phyloP scores from a whole-genome alignment of 2,888 invertebrate species.

The Nephrotoma flavescens region DNA sequence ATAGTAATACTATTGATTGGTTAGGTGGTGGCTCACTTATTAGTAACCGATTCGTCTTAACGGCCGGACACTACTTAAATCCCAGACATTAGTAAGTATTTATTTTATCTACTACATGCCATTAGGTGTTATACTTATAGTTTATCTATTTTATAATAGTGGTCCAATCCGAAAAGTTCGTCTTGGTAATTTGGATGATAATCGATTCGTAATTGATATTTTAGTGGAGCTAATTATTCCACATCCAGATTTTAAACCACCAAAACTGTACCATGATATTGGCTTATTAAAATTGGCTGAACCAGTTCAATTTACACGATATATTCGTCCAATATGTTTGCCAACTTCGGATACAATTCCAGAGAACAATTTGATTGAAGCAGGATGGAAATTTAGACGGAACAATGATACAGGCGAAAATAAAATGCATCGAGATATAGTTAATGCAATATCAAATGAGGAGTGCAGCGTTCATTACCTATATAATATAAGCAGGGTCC shows the following conservation, averaged over 20 bases:
- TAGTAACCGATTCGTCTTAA: constrained; percentile 37
- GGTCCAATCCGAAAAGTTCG: constrained; percentile 17
- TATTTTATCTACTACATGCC: not conserved
- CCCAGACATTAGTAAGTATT: not conserved
- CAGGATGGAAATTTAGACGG: not conserved
- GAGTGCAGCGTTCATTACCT: not conserved
- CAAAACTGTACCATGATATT: constrained; percentile 37
- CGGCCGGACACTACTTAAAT: constrained; percentile 42
- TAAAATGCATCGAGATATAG: not conserved
- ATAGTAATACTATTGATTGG: constrained; percentile 18
- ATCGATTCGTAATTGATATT: constrained; percentile 22
- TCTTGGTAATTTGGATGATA: constrained; percentile 29
- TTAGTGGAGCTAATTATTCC: constrained; percentile 20
- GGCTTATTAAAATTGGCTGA: constrained; percentile 33
- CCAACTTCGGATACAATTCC: constrained; percentile 14
- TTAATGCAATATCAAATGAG: not conserved
- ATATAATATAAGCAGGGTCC: not conserved
- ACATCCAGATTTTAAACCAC: constrained; percentile 31
- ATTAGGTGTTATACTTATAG: not conserved
- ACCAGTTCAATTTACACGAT: constrained; percentile 24
- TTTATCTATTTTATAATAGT: not conserved
- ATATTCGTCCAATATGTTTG: constrained; percentile 35
- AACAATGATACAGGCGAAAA: not conserved
- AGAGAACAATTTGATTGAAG: not conserved
- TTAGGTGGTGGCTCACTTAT: constrained; percentile 43